A percentile compares a stretch with the other conserved stretches of the same genome.
phyloP scores from a whole-genome alignment of 1,140 invertebrate genomes.

The Solen grandis region DNA sequence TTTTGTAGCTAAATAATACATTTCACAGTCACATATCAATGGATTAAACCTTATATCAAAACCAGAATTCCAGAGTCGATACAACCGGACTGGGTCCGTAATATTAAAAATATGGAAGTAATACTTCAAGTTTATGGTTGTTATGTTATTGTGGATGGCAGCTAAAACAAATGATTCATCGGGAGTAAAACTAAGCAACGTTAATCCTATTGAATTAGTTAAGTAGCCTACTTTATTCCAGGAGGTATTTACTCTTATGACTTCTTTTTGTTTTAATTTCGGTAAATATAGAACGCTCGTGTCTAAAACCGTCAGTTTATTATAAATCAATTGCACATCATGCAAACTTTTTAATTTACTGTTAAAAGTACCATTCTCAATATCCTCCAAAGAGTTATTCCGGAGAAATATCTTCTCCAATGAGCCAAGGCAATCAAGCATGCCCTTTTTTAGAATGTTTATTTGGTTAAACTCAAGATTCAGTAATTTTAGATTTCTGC shows the following conservation, averaged over 20 bases:
- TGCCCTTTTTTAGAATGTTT: background rate
- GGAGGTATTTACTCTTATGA: background rate
- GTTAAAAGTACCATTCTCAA: constrained; percentile 21
- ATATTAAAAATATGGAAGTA: constrained; percentile 7
- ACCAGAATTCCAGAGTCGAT: background rate
- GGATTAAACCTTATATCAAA: constrained; percentile 21
- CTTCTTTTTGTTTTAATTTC: background rate
- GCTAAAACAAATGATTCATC: background rate
- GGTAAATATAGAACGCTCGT: background rate
- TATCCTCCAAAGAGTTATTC: background rate
- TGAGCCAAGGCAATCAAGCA: constrained; percentile 4
- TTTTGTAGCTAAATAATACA: background rate
- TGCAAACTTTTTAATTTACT: background rate
- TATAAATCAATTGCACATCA: background rate
- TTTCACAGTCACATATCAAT: constrained; percentile 22
- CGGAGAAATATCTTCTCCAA: background rate
- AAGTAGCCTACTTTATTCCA: background rate
- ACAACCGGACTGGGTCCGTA: background rate
- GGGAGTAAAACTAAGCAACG: background rate
- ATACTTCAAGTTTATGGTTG: background rate
- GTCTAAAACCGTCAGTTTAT: constrained; percentile 2
- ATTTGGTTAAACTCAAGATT: constrained; percentile 1
- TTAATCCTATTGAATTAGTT: constrained; percentile 1
- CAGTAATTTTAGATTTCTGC: background rate
- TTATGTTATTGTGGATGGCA: constrained; percentile 5